Evolutionary conservation across 64 coral and sea anemone genomes (phyloP).

Genomic region (Stichodactyla mertensii): DNA sequence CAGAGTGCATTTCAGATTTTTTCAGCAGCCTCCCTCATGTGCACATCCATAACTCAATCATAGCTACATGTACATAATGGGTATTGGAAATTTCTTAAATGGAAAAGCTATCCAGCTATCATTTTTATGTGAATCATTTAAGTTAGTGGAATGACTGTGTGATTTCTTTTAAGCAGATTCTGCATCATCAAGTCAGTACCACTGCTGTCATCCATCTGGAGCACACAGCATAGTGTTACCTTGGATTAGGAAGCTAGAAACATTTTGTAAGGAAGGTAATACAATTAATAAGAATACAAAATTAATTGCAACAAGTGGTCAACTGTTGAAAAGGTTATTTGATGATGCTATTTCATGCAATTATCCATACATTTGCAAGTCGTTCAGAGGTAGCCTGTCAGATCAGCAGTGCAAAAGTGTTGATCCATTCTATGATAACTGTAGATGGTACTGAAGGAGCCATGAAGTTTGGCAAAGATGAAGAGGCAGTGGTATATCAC

Average conservation of each 20-base stretch:
- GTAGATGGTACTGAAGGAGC: constrained; percentile 8
- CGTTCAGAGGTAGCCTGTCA: no score
- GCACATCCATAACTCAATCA: no score
- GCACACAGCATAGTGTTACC: constrained; percentile 63
- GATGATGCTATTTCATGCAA: no score
- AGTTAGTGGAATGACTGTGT: neutral
- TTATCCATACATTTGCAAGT: no score
- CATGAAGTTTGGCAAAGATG: constrained; percentile 67
- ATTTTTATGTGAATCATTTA: no score
- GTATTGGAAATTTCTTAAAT: no score
- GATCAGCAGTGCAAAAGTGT: no score
- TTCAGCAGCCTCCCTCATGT: no score
- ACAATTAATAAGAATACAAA: neutral
- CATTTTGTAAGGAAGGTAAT: constrained; percentile 55
- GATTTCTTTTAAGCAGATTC: constrained; percentile 42
- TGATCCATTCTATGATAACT: neutral
- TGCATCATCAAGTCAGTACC: constrained; percentile 51
- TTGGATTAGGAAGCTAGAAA: constrained; percentile 78
- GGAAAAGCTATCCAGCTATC: no score
- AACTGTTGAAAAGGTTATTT: neutral
- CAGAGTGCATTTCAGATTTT: neutral
- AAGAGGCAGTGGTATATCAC: constrained; percentile 71
- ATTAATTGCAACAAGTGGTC: neutral
- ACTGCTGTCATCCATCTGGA: constrained; percentile 73
- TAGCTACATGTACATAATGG: no score